Conservation (phyloP, 53 echinoderm and acorn worm genomes). For the Crossaster papposus region DNA sequence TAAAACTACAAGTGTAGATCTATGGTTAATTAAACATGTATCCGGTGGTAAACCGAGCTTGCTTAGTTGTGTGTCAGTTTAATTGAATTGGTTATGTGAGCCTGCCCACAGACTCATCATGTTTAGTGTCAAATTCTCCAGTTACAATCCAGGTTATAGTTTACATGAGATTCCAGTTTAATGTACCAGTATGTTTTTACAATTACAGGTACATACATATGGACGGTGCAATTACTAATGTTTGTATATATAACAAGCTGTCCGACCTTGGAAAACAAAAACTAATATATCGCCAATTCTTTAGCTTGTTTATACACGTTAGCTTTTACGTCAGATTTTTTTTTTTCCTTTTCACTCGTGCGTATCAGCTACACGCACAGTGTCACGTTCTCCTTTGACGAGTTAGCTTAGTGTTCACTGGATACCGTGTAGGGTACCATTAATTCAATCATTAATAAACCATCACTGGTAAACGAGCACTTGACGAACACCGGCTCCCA, state of each 20-base stretch:
- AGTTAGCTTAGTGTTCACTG: neutral
- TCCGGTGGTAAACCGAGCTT: neutral
- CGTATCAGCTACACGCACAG: neutral
- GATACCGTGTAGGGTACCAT: constrained; percentile 16
- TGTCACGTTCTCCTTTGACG: constrained; percentile 6
- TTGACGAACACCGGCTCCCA: neutral
- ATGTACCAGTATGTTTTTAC: too few relatives aligned
- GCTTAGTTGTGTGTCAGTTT: neutral
- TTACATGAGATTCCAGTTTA: too few relatives aligned
- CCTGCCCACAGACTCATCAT: neutral
- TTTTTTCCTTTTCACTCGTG: neutral
- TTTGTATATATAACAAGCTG: neutral
- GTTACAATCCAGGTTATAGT: neutral
- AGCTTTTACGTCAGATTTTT: neutral
- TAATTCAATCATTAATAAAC: constrained; percentile 55
- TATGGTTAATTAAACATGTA: too few relatives aligned
- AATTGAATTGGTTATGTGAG: neutral
- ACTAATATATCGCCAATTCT: neutral
- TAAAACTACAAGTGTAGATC: neutral
- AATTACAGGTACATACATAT: too few relatives aligned
- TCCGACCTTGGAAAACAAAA: neutral
- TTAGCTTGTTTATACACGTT: neutral
- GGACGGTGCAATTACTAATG: too few relatives aligned
- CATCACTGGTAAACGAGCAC: constrained; percentile 38
- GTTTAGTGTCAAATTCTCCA: neutral